Conservation (phyloP, 2,113 vertebrate genomes). For the Coracopsis vasa region DNA sequence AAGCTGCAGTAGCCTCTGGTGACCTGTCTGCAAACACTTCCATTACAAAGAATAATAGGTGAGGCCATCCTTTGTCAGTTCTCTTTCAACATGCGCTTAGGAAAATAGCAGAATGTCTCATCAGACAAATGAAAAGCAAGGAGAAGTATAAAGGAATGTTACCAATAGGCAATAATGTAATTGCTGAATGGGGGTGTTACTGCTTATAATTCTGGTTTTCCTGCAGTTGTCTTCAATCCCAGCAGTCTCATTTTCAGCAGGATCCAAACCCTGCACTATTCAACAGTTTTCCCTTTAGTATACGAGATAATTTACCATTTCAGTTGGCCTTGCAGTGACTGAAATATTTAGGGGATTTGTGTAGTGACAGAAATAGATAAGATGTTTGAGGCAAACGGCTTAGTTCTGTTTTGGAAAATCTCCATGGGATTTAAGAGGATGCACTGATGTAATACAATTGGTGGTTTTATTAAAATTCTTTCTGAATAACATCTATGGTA, state of each 20-base stretch:
- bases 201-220: slow-evolving; percentile 30
- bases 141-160: slow-evolving; percentile 10
- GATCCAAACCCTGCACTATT: background rate
- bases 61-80: slow-evolving; percentile 16
- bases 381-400: slow-evolving; percentile 51
- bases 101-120: slow-evolving; percentile 38
- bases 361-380: slow-evolving; percentile 67
- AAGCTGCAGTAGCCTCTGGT: slow-evolving; percentile 16
- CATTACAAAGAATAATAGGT: slow-evolving; percentile 42
- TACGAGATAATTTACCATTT: slow-evolving; percentile 44
- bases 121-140: slow-evolving; percentile 11
- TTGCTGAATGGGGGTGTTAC: background rate
- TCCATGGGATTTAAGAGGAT: slow-evolving; percentile 60
- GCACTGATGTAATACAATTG: slow-evolving; percentile 62
- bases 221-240: slow-evolving; percentile 32
- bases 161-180: background rate
- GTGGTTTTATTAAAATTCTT: slow-evolving; percentile 69
- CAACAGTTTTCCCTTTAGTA: slow-evolving; percentile 19
- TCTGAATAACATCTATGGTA: slow-evolving; percentile 22
- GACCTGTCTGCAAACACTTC: slow-evolving; percentile 39
- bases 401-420: slow-evolving; percentile 70
- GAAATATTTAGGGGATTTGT: slow-evolving; percentile 62
- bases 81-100: background rate
- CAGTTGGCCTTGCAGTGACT: slow-evolving; percentile 34
- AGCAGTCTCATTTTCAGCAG: slow-evolving; percentile 16